Conservation (phyloP, 2,888 invertebrate genomes). For the Leucoma salicis region DNA sequence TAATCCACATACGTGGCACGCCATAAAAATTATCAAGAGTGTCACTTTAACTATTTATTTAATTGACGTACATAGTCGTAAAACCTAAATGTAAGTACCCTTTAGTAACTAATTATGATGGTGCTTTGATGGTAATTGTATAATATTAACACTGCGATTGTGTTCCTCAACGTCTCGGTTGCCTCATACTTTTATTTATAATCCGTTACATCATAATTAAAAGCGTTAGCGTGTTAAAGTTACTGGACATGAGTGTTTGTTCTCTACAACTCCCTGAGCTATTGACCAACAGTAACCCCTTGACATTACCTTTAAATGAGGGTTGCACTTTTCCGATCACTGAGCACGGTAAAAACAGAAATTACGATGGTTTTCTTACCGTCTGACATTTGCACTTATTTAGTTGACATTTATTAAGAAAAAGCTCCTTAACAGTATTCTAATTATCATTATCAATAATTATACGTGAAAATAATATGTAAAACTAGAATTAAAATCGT, state of each 20-base stretch:
- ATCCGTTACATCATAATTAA: conserved; percentile 4
- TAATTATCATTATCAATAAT: too few relatives aligned
- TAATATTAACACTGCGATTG: conserved; percentile 5
- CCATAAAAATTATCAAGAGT: conserved; percentile 9
- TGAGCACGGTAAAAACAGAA: conserved; percentile 43
- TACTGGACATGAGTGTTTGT: not conserved
- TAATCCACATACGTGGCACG: conserved; percentile 24
- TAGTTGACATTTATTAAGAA: too few relatives aligned
- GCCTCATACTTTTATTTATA: not conserved
- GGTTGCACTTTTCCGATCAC: conserved; percentile 50
- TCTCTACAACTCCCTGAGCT: conserved; percentile 3
- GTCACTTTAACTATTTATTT: conserved; percentile 10
- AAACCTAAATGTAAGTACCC: conserved; percentile 9
- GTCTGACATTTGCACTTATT: conserved; percentile 31
- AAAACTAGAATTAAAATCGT: too few relatives aligned
- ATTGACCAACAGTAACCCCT: conserved; percentile 49
- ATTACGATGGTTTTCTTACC: conserved; percentile 32
- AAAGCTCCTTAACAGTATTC: too few relatives aligned
- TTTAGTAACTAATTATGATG: conserved; percentile 6
- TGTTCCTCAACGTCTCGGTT: not conserved
- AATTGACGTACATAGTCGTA: conserved; percentile 15
- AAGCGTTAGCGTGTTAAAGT: not conserved
- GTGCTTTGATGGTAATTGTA: not conserved
- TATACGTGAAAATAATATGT: too few relatives aligned
- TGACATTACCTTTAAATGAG: conserved; percentile 34